Conservation (phyloP, 2,113 vertebrate species). For the Mustelus asterias region DNA sequence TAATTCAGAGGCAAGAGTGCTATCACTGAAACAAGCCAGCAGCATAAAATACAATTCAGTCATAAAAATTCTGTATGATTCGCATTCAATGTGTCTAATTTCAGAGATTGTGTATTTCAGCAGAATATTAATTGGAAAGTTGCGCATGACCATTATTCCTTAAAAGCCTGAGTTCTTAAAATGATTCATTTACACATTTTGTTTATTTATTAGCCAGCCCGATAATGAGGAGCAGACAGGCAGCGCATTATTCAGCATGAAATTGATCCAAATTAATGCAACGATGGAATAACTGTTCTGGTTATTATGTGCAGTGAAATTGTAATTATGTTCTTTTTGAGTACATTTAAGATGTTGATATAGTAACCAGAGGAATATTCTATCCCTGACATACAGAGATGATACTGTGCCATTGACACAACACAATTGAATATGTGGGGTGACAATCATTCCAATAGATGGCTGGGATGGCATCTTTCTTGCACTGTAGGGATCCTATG, state of each 20-base stretch:
- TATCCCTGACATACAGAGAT: neutral
- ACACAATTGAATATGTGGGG: neutral
- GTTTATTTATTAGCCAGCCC: conserved; percentile 1
- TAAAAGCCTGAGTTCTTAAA: conserved; percentile 20
- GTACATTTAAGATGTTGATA: neutral
- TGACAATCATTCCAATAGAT: neutral
- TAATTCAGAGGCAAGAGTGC: neutral
- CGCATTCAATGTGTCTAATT: neutral
- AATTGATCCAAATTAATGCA: conserved; percentile 19
- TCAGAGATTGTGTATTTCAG: neutral
- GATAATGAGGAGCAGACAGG: neutral
- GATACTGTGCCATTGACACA: neutral
- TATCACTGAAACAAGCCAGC: neutral
- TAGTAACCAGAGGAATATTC: neutral
- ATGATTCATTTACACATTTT: neutral
- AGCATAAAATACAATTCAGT: neutral
- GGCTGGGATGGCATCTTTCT: no score
- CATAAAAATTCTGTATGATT: neutral
- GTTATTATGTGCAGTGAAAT: neutral
- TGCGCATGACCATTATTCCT: neutral
- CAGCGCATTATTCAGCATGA: conserved; percentile 15
- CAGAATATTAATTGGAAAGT: conserved; percentile 18
- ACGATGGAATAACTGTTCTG: neutral
- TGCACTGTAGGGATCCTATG: no score
- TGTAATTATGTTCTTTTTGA: neutral